These are phyloP conservation scores for Mormyrops boulengeri DNA, from an alignment of 2,797 vertebrate species.

Conservation along the genomic window DNA sequence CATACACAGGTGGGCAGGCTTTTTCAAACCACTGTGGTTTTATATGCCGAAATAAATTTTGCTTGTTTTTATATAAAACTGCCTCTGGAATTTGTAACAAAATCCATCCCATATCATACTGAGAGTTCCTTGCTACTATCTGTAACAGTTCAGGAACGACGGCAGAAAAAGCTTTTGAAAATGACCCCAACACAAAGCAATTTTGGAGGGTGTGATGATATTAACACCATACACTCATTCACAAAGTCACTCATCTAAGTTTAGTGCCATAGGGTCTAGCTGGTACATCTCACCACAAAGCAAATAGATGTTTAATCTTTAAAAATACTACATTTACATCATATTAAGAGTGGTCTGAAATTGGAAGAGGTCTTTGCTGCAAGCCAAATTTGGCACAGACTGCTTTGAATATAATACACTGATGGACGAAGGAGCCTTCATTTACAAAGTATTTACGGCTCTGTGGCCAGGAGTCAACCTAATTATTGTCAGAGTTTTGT, in stretches of 20 bases:
- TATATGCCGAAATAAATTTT: not conserved
- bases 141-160: not conserved
- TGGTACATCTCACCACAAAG: not conserved
- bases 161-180: not conserved
- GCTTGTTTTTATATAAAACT: not conserved
- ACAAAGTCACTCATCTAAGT: not conserved
- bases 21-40: not conserved
- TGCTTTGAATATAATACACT: not conserved
- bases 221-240: not conserved
- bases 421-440: not conserved
- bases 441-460: conserved; percentile 1
- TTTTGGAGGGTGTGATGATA: not conserved
- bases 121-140: not conserved
- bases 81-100: not conserved
- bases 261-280: not conserved
- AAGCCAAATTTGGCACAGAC: not conserved
- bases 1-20: not conserved
- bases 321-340: not conserved
- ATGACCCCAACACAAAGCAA: not conserved
- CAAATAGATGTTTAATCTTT: not conserved
- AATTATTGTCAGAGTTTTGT: not conserved
- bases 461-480: not conserved
- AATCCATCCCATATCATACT: not conserved
- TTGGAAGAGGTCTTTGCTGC: not conserved
- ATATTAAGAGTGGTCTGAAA: not conserved